phyloP scores from a whole-genome alignment of 2,888 invertebrate species.

The Idaea biselata region DNA sequence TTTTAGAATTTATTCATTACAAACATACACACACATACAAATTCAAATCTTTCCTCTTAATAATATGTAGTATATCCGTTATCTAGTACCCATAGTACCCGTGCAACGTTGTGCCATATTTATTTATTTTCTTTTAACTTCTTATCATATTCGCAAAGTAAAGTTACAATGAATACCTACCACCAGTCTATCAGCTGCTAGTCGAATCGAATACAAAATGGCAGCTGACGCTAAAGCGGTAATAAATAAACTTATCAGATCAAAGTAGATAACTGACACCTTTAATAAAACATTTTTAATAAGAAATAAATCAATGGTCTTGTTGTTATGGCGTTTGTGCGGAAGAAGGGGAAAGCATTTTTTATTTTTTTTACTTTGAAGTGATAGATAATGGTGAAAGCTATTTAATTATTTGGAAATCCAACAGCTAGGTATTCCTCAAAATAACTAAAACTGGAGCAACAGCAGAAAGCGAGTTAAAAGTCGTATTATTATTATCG shows the following conservation, averaged over 20 bases:
- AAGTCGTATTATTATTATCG: too few relatives aligned
- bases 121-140: conserved; percentile 4
- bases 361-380: conserved; percentile 1
- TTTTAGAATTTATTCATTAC: too few relatives aligned
- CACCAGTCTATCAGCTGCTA: conserved; percentile 14
- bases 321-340: background rate
- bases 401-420: too few relatives aligned
- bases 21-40: too few relatives aligned
- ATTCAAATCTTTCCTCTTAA: too few relatives aligned
- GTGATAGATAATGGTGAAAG: too few relatives aligned
- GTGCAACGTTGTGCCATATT: too few relatives aligned
- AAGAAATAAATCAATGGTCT: conserved; percentile 1
- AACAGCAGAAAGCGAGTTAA: too few relatives aligned
- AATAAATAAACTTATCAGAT: background rate
- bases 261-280: background rate
- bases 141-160: conserved; percentile 24
- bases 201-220: conserved; percentile 17
- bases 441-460: too few relatives aligned
- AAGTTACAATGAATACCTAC: conserved; percentile 22
- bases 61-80: too few relatives aligned
- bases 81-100: too few relatives aligned
- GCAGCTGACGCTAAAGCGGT: background rate
- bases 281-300: background rate
- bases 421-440: too few relatives aligned
- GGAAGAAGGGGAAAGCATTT: background rate